Evolutionary conservation across 2,797 vertebrate genomes (phyloP).

Genomic region (Diceros bicornis): DNA sequence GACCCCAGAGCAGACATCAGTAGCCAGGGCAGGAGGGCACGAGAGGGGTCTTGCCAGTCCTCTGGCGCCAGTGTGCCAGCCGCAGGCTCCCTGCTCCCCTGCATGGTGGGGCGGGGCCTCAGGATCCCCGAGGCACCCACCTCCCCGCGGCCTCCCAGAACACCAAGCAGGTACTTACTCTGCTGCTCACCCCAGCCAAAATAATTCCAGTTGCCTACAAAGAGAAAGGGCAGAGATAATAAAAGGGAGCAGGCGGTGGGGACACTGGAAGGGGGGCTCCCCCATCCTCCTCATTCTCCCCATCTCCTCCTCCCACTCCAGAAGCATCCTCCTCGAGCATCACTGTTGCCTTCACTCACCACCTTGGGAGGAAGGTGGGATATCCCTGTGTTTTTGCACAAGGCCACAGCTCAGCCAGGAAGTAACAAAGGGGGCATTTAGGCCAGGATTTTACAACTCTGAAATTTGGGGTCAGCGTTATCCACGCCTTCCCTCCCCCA

Average conservation of each 20-base stretch:
- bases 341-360: background rate
- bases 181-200: constrained; percentile 98
- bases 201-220: constrained; percentile 98
- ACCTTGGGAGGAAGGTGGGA: background rate
- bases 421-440: background rate
- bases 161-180: constrained; percentile 93
- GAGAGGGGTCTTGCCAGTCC: background rate
- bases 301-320: background rate
- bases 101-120: accelerated
- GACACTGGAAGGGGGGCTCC: background rate
- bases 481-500: background rate
- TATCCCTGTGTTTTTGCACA: background rate
- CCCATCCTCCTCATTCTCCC: accelerated
- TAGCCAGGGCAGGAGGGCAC: background rate
- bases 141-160: background rate
- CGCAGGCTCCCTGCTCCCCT: background rate
- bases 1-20: background rate
- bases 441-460: background rate
- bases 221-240: constrained; percentile 78
- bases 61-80: background rate
- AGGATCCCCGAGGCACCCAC: background rate
- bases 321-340: background rate
- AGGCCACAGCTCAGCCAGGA: background rate
- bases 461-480: background rate
- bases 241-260: constrained; percentile 56